Evolutionary conservation across 2,888 invertebrate species (phyloP), one percentile per base, ranked within the genome.

Genomic region (Euplagia quadripunctaria): DNA sequence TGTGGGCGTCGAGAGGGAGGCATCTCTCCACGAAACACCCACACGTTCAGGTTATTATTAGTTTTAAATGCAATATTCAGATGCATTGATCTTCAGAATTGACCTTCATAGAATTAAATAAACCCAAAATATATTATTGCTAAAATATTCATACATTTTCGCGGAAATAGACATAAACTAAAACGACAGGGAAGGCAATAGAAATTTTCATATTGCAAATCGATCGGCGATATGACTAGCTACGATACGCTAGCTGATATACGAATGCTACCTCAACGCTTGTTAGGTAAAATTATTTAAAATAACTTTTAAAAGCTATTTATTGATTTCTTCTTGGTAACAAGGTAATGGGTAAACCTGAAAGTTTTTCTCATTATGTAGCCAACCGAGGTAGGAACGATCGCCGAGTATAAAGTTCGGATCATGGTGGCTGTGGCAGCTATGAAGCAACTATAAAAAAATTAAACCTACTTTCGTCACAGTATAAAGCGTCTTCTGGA

Each of bases 1-100:
- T 11, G 66, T 66, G 66, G 65, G 66, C 31, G 66, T 31, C 66
- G 66, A 49, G 66, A 31, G 66, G 66, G 16, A 51, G 51, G 66
- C 31, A 41, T 66, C 66, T 66, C 66, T 31, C 68, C 42, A 41
- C 41, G 41, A 5, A 55, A 49, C 51, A 41, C 66, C 31, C 66
- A 41, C 66, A 2, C 51, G 4, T 31, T 49, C 61, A 66, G 31
- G 31, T 31, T 65, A 49, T 65, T 65, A 65, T 51, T 66, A 51
- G 43, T 41, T 65, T 58, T 58, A 58, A 11, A 61, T 61, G 61
- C 31, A 31, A 61, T 31, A 61, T 61, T 61, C 20, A 31, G 61
- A 31, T 31, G 61, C 20, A 61, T 31, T 61, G 31, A 4, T 20
- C 31, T 58, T 61, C 4, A 61, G 12, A 31, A 46, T 46, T 61